Evolutionary conservation across 2,113 vertebrate genomes (phyloP).

Genomic region (Prochilodus magdalenae): DNA sequence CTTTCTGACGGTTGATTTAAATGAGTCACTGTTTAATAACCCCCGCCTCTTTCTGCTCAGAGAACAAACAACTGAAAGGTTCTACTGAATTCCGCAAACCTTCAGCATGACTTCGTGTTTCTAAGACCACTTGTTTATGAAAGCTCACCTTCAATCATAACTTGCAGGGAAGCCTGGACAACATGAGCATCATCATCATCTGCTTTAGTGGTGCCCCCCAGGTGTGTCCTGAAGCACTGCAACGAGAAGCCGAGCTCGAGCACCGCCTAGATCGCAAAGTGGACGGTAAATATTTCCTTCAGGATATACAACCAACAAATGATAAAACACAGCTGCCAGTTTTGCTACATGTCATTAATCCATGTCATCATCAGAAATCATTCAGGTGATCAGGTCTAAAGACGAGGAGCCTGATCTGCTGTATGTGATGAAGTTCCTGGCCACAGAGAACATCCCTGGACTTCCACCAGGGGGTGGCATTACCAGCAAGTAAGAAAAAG

Average conservation of each 20-base stretch:
- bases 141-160: constrained; percentile 42
- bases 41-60: too few relatives aligned
- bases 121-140: neutral
- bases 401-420: constrained; percentile 76
- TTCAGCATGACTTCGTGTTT: too few relatives aligned
- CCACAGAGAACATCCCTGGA: constrained; percentile 73
- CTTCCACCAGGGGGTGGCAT: constrained; percentile 83
- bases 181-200: constrained; percentile 84
- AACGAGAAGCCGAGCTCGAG: constrained; percentile 75
- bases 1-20: too few relatives aligned
- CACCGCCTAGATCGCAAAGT: constrained; percentile 77
- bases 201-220: constrained; percentile 80
- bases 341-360: neutral
- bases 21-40: too few relatives aligned
- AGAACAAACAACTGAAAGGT: too few relatives aligned
- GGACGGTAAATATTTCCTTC: constrained; percentile 67
- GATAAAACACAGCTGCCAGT: neutral
- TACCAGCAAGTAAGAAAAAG: constrained; percentile 80
- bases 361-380: constrained; percentile 71
- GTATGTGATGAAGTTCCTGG: constrained; percentile 78
- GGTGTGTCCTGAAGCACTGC: constrained; percentile 76
- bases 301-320: neutral
- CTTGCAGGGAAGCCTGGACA: constrained; percentile 83
- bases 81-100: too few relatives aligned
- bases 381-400: constrained; percentile 66